phyloP scores from a whole-genome alignment of 1,140 invertebrate species.

The Drosophila insularis region DNA sequence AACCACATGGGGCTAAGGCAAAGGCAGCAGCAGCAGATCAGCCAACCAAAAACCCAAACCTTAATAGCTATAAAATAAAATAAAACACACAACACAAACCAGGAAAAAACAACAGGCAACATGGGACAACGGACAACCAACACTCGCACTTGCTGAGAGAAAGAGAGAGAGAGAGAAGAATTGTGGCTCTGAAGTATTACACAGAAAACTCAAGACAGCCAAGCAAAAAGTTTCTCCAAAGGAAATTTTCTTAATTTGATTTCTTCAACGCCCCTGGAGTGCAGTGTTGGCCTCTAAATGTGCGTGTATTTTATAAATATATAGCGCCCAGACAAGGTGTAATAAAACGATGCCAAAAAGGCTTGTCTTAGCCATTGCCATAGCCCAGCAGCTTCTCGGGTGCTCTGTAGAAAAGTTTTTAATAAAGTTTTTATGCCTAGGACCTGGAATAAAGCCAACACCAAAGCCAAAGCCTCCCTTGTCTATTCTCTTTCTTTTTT shows the following conservation, averaged over 20 bases:
- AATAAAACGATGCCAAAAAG: conserved; percentile 58
- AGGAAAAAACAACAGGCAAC: conserved; percentile 35
- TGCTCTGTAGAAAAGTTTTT: conserved; percentile 63
- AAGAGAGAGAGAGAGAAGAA: background rate
- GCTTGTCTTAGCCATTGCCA: conserved; percentile 42
- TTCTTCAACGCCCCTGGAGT: conserved; percentile 77
- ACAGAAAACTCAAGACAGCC: conserved; percentile 66
- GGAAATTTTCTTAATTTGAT: conserved; percentile 80
- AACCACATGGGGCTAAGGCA: conserved; percentile 70
- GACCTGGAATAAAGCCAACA: conserved; percentile 10
- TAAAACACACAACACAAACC: conserved; percentile 20
- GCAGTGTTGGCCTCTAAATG: conserved; percentile 63
- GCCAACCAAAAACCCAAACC: conserved; percentile 41
- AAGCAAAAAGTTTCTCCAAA: conserved; percentile 61
- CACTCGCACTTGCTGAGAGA: background rate
- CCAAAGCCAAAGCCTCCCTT: background rate
- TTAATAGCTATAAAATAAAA: conserved; percentile 19
- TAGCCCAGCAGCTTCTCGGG: background rate
- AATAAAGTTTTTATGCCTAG: conserved; percentile 79
- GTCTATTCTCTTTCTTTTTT: background rate
- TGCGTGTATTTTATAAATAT: conserved; percentile 72
- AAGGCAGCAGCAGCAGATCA: background rate
- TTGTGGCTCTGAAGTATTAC: conserved; percentile 66
- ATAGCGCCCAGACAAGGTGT: conserved; percentile 39
- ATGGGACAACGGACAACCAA: conserved; percentile 15